Base-by-base conservation (phyloP, 2,797 vertebrate genomes). In the Pseudomugil tenellus region DNA sequence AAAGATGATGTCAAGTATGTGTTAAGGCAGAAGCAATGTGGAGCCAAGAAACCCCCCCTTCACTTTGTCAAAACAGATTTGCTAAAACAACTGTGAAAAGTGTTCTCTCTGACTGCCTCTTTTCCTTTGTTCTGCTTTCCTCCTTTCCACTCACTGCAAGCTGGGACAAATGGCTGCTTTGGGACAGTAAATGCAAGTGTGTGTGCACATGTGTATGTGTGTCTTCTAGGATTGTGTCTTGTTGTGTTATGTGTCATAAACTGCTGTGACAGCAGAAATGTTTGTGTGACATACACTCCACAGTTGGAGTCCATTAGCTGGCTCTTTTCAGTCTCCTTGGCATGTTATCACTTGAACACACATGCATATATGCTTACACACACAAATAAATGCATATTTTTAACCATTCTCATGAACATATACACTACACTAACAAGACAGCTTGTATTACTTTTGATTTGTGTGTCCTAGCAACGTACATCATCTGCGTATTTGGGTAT, bases 21-120 rank as follows among this genome's bases (percentile, higher is more conserved):
- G 75, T 84, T 80, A 91, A 89, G 70, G 70, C 74, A 64, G 73
- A 59, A 94, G 93, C 91, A 91, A 74, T 76, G 80, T 89, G 90
- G 91, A 92, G 93, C 89, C 92, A 88, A 90, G 92, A 89, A 84
- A 84, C 89, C 74, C 72, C 80, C 81, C 90, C 93, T 94, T 94
- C 93, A 93, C 89, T 79, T 91, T 94, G 96, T 97, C 96, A 96
- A 92, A 94, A 94, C 93, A 84, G 82, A 95, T 97, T 95, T 95
- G 90, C 90, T 92, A 93, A 95, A 96, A 96, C 95, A 97, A 95
- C 92, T 87, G 92, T 92, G 88, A 94, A 95, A 95, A 94, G 92
- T 92, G 93, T 91, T 94, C 85, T 78, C 83, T 88, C 81, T 56
- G 83, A 79, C 83, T 76, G 84, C 84, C 83, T 81, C 80, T 83